A percentile compares a stretch with the other conserved stretches of the same genome.
Conservation (phyloP, 2,113 vertebrate genomes). For the Morone chrysops region DNA sequence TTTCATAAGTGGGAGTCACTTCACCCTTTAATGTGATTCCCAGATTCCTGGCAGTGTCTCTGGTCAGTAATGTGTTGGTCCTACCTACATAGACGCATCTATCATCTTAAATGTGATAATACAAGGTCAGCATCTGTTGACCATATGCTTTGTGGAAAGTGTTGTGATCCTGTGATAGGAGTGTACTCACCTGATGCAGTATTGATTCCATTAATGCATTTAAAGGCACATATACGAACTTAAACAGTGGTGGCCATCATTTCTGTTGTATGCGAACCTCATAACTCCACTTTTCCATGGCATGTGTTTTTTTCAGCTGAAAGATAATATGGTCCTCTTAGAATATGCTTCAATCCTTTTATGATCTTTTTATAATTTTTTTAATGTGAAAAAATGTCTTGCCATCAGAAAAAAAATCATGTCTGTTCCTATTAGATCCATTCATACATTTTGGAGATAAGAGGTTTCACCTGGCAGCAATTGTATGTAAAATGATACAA, state of each 20-base stretch:
- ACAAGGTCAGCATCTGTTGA: constrained; percentile 60
- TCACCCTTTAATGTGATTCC: constrained; percentile 54
- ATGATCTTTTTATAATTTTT: background rate
- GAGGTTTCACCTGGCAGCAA: constrained; percentile 7
- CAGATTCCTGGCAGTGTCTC: constrained; percentile 60
- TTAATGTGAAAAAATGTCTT: background rate
- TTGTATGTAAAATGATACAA: constrained; percentile 50
- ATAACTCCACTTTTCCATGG: background rate
- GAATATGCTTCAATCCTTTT: background rate
- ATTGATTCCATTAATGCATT: constrained; percentile 45
- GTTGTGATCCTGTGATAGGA: constrained; percentile 20
- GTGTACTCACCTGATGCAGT: constrained; percentile 26
- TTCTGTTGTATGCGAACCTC: constrained; percentile 14
- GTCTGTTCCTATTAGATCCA: background rate
- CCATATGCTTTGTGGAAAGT: constrained; percentile 48
- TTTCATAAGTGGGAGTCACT: constrained; percentile 52
- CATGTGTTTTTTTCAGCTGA: background rate
- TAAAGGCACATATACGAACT: constrained; percentile 24
- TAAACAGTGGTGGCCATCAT: background rate
- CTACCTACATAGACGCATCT: constrained; percentile 49
- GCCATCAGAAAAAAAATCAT: background rate
- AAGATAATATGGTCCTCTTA: background rate
- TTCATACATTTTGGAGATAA: constrained; percentile 17
- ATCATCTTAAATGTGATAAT: constrained; percentile 66
- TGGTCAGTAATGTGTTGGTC: constrained; percentile 54